Conservation (phyloP, 2,888 invertebrate species). For the Norana najaformis region DNA sequence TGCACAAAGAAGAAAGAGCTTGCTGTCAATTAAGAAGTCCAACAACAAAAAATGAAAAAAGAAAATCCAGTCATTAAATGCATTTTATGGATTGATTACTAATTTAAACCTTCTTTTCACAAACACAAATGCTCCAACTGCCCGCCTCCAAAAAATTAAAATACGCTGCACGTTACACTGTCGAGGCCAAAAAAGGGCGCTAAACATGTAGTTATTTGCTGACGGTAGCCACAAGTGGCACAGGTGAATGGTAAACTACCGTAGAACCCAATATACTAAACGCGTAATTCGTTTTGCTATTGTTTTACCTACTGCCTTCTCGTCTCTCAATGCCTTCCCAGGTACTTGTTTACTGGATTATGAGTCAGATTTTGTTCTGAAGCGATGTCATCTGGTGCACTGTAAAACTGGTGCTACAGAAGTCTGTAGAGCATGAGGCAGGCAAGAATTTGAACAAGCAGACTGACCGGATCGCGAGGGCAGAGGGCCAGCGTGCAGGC, state of each 20-base stretch:
- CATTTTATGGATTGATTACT: not conserved
- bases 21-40: not conserved
- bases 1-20: conserved; percentile 38
- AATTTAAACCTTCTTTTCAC: not conserved
- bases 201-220: too few species aligned
- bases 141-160: not conserved
- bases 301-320: too few species aligned
- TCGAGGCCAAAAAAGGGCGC: too few species aligned
- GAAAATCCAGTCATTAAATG: not conserved
- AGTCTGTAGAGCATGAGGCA: not conserved
- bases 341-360: too few species aligned
- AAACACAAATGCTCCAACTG: not conserved
- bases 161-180: not conserved
- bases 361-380: too few species aligned
- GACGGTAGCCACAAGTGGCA: too few species aligned
- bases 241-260: too few species aligned
- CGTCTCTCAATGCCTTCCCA: not conserved
- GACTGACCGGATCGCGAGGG: conserved; percentile 51
- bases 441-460: not conserved
- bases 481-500: conserved; percentile 54
- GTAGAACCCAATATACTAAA: too few species aligned
- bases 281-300: too few species aligned
- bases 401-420: not conserved
- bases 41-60: not conserved
- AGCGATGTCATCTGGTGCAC: too few species aligned